Conservation (phyloP, 2,797 vertebrate genomes). For the Chrosomus eos region DNA sequence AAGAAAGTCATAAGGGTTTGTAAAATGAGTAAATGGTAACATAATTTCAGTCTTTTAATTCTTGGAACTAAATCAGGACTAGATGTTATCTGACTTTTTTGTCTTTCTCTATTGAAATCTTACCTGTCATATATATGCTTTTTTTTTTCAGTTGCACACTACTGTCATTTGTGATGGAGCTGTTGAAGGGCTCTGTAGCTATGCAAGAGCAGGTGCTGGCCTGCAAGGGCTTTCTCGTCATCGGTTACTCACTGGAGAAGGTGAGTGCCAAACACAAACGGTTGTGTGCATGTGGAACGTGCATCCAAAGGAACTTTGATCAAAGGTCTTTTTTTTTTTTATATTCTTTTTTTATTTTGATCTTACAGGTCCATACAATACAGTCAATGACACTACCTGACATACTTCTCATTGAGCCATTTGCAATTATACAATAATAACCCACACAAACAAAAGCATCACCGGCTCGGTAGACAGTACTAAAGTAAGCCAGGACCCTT, state of each 20-base stretch:
- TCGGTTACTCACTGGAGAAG: slow-evolving; percentile 96
- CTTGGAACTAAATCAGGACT: background rate
- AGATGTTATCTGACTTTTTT: background rate
- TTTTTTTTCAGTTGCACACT: slow-evolving; percentile 87
- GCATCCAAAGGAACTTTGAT: background rate
- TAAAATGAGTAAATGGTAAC: too few species aligned
- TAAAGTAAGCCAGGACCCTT: too few species aligned
- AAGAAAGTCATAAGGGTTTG: too few species aligned
- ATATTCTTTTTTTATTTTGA: too few species aligned
- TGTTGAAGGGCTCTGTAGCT: slow-evolving; percentile 95
- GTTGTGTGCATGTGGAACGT: too few species aligned
- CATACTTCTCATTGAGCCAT: too few species aligned
- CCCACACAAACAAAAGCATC: too few species aligned
- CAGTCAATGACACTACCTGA: too few species aligned
- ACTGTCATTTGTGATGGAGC: slow-evolving; percentile 95
- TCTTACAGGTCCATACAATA: too few species aligned
- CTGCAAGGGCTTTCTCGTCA: slow-evolving; percentile 97
- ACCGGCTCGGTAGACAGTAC: too few species aligned
- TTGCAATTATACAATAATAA: too few species aligned
- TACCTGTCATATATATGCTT: slow-evolving; percentile 9
- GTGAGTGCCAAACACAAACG: slow-evolving; percentile 70
- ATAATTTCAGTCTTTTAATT: too few species aligned
- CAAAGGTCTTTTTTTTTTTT: background rate
- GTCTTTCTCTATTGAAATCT: slow-evolving; percentile 53
- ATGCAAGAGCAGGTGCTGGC: slow-evolving; percentile 99